Base-by-base conservation (phyloP, 2,113 vertebrate genomes). In the Galeopterus variegatus region DNA sequence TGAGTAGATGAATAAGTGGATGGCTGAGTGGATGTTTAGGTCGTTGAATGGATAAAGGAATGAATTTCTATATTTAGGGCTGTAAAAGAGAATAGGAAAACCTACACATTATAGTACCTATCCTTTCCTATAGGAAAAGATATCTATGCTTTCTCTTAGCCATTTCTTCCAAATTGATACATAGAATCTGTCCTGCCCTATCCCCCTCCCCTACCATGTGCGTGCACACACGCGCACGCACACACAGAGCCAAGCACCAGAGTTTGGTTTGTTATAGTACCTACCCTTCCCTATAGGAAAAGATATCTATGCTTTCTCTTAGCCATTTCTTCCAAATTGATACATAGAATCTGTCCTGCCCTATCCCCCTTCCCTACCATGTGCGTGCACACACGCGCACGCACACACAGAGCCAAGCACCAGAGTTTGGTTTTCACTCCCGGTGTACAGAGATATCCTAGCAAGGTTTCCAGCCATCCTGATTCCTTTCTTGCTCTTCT, bases 61-160 rank as follows among this genome's bases (percentile, higher is more conserved):
- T 70, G 45, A 41, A 69, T 93, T 94, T 28, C 69, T 93, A 4
- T 92, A 79, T 93, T 93, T 86, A 93, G 23, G 56, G n/a, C 72
- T 82, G 7, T 87, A 72, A 95, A 73, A 83, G 50, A 82, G 80
- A 76, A 62, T 62, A 92, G 94, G 76, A 84, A 94, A 92, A 87
- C 11, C 4, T 54, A 94, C 65, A 85, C 77, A 94, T 88, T 91
- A 93, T 36, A 65, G 73, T 65, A 14, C n/a, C 26, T 82, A 19
- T 41, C 3, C 31, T 79, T 92, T 85, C 4, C 73, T 28, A 26
- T 92, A 72, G 52, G n/a, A 92, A 41, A 41, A 41, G 41, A 83
- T 58, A 92, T 28, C 65, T 88, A 64, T 95, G 88, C 13, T 33
- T 90, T 92, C 45, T 70, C 48, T 65, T 76, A 36, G 54, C 41